These are phyloP conservation scores for Thereva unica DNA, from an alignment of 2,888 invertebrate genomes.

Conservation along the genomic window DNA sequence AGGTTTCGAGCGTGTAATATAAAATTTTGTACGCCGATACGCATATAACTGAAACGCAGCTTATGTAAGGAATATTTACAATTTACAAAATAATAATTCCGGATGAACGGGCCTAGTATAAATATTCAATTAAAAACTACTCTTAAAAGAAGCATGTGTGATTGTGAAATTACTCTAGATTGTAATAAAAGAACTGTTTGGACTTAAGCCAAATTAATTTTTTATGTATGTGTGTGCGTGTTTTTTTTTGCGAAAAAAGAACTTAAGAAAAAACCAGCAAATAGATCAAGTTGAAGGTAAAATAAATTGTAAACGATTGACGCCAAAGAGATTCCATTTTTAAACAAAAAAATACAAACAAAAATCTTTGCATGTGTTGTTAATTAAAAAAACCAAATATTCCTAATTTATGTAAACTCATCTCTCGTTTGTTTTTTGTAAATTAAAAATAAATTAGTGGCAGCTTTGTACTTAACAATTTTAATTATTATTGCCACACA, in stretches of 20 bases:
- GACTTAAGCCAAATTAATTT: constrained; percentile 32
- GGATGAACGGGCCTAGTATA: constrained; percentile 22
- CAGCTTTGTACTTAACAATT: constrained; percentile 27
- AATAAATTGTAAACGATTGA: not conserved
- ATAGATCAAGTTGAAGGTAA: constrained; percentile 32
- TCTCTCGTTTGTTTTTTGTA: constrained; percentile 3
- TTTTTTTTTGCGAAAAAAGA: not conserved
- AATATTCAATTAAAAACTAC: constrained; percentile 2
- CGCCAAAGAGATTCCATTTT: constrained; percentile 12
- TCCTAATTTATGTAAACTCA: not conserved
- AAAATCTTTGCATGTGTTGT: no score
- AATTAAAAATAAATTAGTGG: not conserved
- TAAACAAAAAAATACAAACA: not conserved
- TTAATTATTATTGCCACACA: not conserved
- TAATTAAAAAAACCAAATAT: no score
- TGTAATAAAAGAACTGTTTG: constrained; percentile 32
- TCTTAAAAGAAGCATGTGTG: constrained; percentile 7
- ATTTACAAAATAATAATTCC: constrained; percentile 5
- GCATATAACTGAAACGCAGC: no score
- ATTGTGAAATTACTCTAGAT: constrained; percentile 10
- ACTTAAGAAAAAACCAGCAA: no score
- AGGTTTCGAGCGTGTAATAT: no score
- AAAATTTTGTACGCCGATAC: no score
- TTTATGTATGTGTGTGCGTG: constrained; percentile 15
- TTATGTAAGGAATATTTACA: not conserved